Base-by-base conservation (phyloP, 2,888 invertebrate species). In the Tenthredo scrophulariae region DNA sequence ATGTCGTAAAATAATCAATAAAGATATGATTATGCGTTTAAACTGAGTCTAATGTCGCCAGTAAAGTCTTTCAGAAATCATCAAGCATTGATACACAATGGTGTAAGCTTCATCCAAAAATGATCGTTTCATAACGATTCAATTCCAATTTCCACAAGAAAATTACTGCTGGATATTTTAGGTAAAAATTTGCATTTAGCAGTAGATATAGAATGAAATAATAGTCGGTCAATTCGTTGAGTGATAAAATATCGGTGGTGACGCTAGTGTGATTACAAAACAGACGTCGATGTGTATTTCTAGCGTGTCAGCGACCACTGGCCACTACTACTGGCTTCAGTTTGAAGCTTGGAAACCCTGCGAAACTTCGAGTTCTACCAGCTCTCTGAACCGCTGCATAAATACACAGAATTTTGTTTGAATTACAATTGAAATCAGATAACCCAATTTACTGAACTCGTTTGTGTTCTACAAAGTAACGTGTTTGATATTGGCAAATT, bases 351-450 rank as follows among this genome's bases (percentile, higher is more conserved):
- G 70, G 75, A 74, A 70, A 86, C 70, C 70, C 65, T 43, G 82
- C 84, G 84, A 85, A 85, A 75, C 43, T 43, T 84, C n/a, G 33
- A 54, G 43, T 84, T 86, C 85, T 88, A 87, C 86, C 87, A 87
- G 87, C 87, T 87, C 85, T 29, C 67, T 43, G 67, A 70, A 22
- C 70, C 46, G 84, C 37, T 65, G 29, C 43, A 65, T 65, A 84
- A 84, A 65, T 77, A 84, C 62, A 33, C 26, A 65, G 22, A 43
- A 29, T 22, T 65, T 82, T 65, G 65, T 65, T 82, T 70, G 33
- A 70, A 67, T 22, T 46, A 54, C 46, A 54, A 54, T 54, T 54
- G 18, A 77, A 77, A 77, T 77, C 43, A 22, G 72, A 43, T 74
- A 74, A 74, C 43, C 26, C n/a, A 74, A 74, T 40, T 74, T 43